Conservation (phyloP, 2,113 vertebrate species). For the Cygnus buccinator region DNA sequence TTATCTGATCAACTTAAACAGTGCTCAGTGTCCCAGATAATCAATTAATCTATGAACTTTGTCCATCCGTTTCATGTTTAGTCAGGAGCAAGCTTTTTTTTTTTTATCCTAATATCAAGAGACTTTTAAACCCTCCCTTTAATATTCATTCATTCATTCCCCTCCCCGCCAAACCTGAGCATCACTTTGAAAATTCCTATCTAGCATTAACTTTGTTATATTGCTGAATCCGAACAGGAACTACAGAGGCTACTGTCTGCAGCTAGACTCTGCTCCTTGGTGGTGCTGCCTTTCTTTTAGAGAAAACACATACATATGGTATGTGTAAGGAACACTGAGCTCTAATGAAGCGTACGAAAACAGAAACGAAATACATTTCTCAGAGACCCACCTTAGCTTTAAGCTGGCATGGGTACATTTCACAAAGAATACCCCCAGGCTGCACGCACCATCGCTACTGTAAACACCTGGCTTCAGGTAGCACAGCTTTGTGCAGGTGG, state of each 20-base stretch:
- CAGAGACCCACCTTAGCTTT: background rate
- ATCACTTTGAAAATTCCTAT: background rate
- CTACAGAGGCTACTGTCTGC: background rate
- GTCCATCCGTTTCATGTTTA: background rate
- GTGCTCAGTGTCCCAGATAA: background rate
- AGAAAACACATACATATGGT: background rate
- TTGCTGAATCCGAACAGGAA: background rate
- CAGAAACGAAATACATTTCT: background rate
- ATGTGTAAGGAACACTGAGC: background rate
- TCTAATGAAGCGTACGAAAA: background rate
- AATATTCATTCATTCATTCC: background rate
- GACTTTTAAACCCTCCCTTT: background rate
- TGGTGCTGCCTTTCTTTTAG: background rate
- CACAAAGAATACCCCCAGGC: background rate
- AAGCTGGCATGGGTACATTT: background rate
- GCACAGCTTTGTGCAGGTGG: background rate
- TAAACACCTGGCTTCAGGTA: background rate
- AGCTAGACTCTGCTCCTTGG: background rate
- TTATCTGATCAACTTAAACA: background rate
- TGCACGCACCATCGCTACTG: background rate
- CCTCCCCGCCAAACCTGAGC: background rate
- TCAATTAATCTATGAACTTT: background rate
- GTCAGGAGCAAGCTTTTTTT: background rate
- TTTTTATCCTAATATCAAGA: background rate
- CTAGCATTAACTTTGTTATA: background rate